phyloP scores from a whole-genome alignment of 2,888 invertebrate species.

The Dolichopus griseipennis region DNA sequence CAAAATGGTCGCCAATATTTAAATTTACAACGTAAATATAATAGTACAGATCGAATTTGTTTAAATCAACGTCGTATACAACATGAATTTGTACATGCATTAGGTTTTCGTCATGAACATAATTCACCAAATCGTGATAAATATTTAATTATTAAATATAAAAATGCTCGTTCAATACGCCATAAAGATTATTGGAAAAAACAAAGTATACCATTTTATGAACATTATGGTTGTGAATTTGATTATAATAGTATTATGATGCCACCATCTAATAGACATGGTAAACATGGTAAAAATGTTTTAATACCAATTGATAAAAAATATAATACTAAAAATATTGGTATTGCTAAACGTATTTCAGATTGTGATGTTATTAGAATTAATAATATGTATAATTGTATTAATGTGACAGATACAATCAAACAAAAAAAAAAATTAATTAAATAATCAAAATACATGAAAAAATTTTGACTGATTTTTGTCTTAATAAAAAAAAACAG shows the following conservation, averaged over 20 bases:
- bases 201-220: too few relatives aligned
- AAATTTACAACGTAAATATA: neutral
- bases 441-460: too few relatives aligned
- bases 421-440: too few relatives aligned
- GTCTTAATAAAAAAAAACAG: too few relatives aligned
- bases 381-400: neutral
- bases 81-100: constrained; percentile 66
- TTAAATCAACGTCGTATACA: constrained; percentile 47
- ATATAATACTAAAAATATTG: neutral
- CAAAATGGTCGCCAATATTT: neutral
- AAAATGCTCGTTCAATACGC: constrained; percentile 43
- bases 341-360: neutral
- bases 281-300: constrained; percentile 56
- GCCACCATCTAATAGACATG: constrained; percentile 65
- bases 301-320: constrained; percentile 45
- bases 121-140: constrained; percentile 63
- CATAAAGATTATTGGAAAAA: constrained; percentile 39
- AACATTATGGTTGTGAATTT: constrained; percentile 55
- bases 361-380: neutral
- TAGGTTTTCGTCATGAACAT: constrained; percentile 68
- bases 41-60: neutral
- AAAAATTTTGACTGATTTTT: too few relatives aligned
- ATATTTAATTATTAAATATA: constrained; percentile 48
- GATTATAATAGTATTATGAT: constrained; percentile 74
- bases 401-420: too few relatives aligned